These are phyloP conservation scores for Lottia scabra DNA, from an alignment of 2,888 invertebrate species.

Conservation along the genomic window DNA sequence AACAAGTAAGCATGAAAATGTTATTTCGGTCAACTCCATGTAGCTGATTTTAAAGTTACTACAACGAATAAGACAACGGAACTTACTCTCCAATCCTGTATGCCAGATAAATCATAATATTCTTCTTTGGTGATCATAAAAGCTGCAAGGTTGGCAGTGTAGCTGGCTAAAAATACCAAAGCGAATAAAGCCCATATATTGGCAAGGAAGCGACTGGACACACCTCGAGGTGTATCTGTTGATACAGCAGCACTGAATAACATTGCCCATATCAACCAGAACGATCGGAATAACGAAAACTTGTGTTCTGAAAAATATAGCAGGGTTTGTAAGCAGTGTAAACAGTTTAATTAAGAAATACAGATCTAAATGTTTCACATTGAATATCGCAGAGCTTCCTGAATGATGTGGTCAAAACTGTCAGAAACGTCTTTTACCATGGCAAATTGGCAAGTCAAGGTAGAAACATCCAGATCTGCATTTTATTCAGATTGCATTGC, in stretches of 20 bases:
- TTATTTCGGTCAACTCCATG: too few species aligned
- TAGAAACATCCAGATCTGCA: too few species aligned
- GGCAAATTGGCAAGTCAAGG: too few species aligned
- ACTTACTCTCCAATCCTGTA: conserved; percentile 79
- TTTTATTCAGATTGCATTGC: too few species aligned
- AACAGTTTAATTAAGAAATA: too few species aligned
- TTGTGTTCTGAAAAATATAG: conserved; percentile 57
- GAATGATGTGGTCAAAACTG: too few species aligned
- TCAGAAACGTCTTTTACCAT: too few species aligned
- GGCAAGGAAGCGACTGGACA: conserved; percentile 80
- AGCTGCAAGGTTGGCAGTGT: conserved; percentile 99
- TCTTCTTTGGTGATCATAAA: conserved; percentile 99
- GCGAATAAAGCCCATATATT: conserved; percentile 79
- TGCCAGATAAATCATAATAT: conserved; percentile 89
- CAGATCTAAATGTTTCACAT: not conserved
- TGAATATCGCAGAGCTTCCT: too few species aligned
- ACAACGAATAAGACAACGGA: too few species aligned
- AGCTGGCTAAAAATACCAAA: conserved; percentile 98
- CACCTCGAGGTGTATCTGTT: conserved; percentile 95
- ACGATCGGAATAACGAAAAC: conserved; percentile 86
- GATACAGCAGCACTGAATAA: conserved; percentile 97
- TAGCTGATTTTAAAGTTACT: too few species aligned
- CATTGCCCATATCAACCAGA: conserved; percentile 99
- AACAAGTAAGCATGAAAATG: too few species aligned
- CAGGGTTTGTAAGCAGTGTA: too few species aligned